Evolutionary conservation across 92 coral and sea anemone genomes (phyloP).

Genomic region (Actinostola sp.): DNA sequence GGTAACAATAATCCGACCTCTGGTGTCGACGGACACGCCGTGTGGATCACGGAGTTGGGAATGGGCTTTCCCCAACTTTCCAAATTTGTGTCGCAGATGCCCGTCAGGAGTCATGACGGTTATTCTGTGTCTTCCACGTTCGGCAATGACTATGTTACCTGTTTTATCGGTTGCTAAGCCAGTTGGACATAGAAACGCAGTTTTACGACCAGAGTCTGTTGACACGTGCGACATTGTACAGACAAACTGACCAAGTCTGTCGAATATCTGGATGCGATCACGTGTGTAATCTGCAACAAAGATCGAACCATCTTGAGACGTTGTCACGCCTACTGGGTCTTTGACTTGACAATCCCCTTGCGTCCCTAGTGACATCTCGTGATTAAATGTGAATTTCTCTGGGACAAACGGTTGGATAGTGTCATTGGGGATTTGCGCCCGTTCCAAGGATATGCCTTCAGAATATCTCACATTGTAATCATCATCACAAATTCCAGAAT

Average conservation of each 20-base stretch:
- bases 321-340: slow-evolving; percentile 67
- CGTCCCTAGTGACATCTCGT: slow-evolving; percentile 16
- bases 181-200: slow-evolving; percentile 51
- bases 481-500: slow-evolving; percentile 20
- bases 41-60: slow-evolving; percentile 67
- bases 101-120: slow-evolving; percentile 50
- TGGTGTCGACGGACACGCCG: slow-evolving; percentile 57
- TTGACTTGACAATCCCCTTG: slow-evolving; percentile 35
- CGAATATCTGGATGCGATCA: slow-evolving; percentile 54
- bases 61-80: slow-evolving; percentile 57
- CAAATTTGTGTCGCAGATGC: slow-evolving; percentile 51
- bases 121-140: slow-evolving; percentile 60
- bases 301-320: slow-evolving; percentile 43
- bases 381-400: neutral
- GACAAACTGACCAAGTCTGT: slow-evolving; percentile 38
- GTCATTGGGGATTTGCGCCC: neutral
- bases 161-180: slow-evolving; percentile 55
- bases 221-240: slow-evolving; percentile 42
- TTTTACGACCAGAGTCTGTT: slow-evolving; percentile 43
- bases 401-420: slow-evolving; percentile 3
- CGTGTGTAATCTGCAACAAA: slow-evolving; percentile 57
- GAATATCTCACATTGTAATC: neutral
- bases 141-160: slow-evolving; percentile 57
- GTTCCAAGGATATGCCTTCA: too few relatives aligned
- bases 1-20: slow-evolving; percentile 53